Base-by-base conservation (phyloP, 2,113 vertebrate species). In the Perca schrenkii region DNA sequence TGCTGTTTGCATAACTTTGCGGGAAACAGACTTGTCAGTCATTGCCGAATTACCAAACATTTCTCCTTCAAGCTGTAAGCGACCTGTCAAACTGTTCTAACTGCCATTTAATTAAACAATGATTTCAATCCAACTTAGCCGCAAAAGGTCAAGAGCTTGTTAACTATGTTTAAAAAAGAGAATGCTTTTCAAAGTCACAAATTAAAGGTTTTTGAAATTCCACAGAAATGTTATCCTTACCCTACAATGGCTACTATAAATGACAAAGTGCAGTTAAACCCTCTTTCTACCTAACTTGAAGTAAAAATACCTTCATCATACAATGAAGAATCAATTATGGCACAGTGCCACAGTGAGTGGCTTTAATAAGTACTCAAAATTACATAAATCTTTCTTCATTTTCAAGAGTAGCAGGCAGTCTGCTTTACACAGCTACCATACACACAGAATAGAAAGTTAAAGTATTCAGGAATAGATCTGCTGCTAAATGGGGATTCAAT, bases 401-500 rank as follows among this genome's bases (percentile, higher is more conserved):
- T 66, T 68, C 22, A 82, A 66, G 31, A 61, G 46, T 6, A 58
- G 69, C 65, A 22, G 57, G 19, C 34, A 34, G 47, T 66, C 6
- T 25, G 46, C 54, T 82, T 56, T 7, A 8, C 17, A 49, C 28
- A 2, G 53, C 53, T 19, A 43, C 12, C 3, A 0, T 17, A 53
- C 47, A 74, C 17, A 6, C 8, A 22, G 25, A 67, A 69, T 28
- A 58, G 21, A 46, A 57, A 69, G 50, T n/a, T 75, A 84, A 67
- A 64, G 61, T 31, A 65, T 62, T 74, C 58, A 57, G 25, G 61
- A 82, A 80, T 46, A 78, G 82, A 50, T 86, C 64, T 74, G 49
- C 84, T 62, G 69, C 65, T 85, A 69, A 90, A 81, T 85, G 72
- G 47, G 79, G 86, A 92, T 92, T 88, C 65, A 25, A 80, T 69